Evolutionary conservation across 2,888 invertebrate genomes (phyloP), one percentile per base, ranked within the genome.

Genomic region (Oxytorus armatus): DNA sequence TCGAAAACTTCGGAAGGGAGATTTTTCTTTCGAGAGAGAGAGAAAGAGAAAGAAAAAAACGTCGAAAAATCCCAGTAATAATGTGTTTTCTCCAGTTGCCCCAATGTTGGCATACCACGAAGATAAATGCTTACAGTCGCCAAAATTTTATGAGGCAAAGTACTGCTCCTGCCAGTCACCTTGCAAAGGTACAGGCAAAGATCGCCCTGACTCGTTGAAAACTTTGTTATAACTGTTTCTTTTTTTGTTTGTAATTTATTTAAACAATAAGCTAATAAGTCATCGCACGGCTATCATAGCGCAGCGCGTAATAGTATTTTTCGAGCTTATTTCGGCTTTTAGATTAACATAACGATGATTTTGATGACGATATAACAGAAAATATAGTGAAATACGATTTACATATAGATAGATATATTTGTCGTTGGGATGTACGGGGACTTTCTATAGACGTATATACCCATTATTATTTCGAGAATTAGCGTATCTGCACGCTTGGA

Each of bases 81-180:
- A 82, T 87, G 82, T 88, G 82, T 88, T 88, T 88, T 89, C 86
- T 86, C 88, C 86, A 90, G 89, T 90, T 88, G 85, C 85, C 82
- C 89, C 89, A 86, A 88, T 89, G 86, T 89, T 89, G 85, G 85
- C 88, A 86, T 87, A 86, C 88, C 89, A 88, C 85, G 89, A 90
- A 89, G 89, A 90, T 88, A 90, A 89, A 88, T 87, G 84, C 85
- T 89, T 89, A 86, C 89, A 89, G 49, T 85, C 88, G 77, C 87
- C 87, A 87, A 89, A 89, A 89, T 89, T 88, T 88, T 89, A 89
- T 85, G 88, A 89, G 82, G 87, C 88, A 88, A 88, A 89, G 80
- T 88, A 89, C 88, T 89, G 87, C 84, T 85, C 85, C 87, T 89
- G 89, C 86, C 86, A 85, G 84, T 86, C 88, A 78, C 89, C 87